A percentile compares a stretch with the other conserved stretches of the same genome.
phyloP scores from a whole-genome alignment of 2,113 vertebrate genomes.

The Myiopsitta monachus region DNA sequence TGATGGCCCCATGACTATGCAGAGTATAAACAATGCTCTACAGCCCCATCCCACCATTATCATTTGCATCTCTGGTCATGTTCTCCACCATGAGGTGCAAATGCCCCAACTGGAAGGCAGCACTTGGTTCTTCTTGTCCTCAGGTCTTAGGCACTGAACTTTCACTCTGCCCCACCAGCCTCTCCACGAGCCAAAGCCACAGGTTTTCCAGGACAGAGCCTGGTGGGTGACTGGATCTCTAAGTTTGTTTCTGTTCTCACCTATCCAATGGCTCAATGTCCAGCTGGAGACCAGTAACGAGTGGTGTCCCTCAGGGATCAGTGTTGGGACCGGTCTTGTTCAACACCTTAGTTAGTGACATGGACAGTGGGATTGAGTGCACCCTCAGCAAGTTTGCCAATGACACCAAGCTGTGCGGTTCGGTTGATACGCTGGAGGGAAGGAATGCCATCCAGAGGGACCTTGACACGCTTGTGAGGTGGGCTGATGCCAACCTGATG shows the following conservation, averaged over 20 bases:
- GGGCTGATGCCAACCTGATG: too few species aligned
- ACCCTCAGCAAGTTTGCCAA: too few species aligned
- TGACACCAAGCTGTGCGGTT: too few species aligned
- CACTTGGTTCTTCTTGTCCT: neutral
- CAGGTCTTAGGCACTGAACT: neutral
- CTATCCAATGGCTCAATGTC: neutral
- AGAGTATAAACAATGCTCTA: neutral
- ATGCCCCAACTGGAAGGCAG: neutral
- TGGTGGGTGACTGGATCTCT: neutral
- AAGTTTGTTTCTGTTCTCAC: neutral
- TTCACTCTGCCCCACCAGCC: neutral
- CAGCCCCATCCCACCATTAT: rapidly evolving
- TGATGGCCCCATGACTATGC: neutral
- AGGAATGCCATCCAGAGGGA: too few species aligned
- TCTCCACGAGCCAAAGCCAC: neutral
- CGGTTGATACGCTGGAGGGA: too few species aligned
- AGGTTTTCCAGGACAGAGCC: neutral
- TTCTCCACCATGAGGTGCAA: neutral
- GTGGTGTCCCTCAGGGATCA: too few species aligned
- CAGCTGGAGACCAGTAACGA: too few species aligned
- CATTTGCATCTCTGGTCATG: neutral
- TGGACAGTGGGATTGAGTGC: too few species aligned
- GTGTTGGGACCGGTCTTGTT: too few species aligned
- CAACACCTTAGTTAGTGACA: too few species aligned
- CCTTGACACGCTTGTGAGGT: too few species aligned